Percentiles rank a stretch among this genome's conserved stretches.
These are phyloP conservation scores for Drosophila simulans DNA, from an alignment of 1,140 invertebrate species.

Conservation along the genomic window DNA sequence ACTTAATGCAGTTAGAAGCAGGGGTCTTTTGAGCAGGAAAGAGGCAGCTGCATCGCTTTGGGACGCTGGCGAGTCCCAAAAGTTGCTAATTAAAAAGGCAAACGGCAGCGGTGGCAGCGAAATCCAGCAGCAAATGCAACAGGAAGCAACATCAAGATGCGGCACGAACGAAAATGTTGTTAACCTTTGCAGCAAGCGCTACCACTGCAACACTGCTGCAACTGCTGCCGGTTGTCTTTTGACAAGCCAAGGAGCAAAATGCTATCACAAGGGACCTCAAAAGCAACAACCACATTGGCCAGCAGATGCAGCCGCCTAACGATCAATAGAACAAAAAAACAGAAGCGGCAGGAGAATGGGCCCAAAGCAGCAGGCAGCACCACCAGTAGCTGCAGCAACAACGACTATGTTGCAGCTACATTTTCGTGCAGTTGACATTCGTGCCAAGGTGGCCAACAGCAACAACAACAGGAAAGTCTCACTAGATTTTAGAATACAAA, in stretches of 20 bases:
- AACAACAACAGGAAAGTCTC: slow-evolving; percentile 34
- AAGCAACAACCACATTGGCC: slow-evolving; percentile 41
- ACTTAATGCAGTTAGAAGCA: slow-evolving; percentile 65
- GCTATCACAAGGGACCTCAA: slow-evolving; percentile 79
- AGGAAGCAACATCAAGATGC: slow-evolving; percentile 79
- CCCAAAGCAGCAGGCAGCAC: slow-evolving; percentile 59
- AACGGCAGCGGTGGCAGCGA: slow-evolving; percentile 54
- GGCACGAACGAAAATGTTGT: slow-evolving; percentile 80
- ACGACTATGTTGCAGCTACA: slow-evolving; percentile 63
- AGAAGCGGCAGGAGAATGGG: slow-evolving; percentile 56
- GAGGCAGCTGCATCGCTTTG: slow-evolving; percentile 46
- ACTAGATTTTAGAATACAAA: neutral
- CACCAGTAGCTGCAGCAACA: slow-evolving; percentile 40
- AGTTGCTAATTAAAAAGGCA: slow-evolving; percentile 82
- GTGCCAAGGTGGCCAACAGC: slow-evolving; percentile 72
- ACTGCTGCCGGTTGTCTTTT: slow-evolving; percentile 60
- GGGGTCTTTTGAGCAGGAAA: slow-evolving; percentile 2
- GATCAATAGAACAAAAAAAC: slow-evolving; percentile 78
- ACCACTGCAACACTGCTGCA: slow-evolving; percentile 38
- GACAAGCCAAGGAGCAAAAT: slow-evolving; percentile 80
- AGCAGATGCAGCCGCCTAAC: slow-evolving; percentile 69
- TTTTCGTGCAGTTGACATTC: slow-evolving; percentile 81
- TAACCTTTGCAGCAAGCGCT: slow-evolving; percentile 62
- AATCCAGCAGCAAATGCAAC: slow-evolving; percentile 52
- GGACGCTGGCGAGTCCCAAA: slow-evolving; percentile 71